Evolutionary conservation across 2,888 invertebrate species (phyloP).

Genomic region (Cordilura impudica): DNA sequence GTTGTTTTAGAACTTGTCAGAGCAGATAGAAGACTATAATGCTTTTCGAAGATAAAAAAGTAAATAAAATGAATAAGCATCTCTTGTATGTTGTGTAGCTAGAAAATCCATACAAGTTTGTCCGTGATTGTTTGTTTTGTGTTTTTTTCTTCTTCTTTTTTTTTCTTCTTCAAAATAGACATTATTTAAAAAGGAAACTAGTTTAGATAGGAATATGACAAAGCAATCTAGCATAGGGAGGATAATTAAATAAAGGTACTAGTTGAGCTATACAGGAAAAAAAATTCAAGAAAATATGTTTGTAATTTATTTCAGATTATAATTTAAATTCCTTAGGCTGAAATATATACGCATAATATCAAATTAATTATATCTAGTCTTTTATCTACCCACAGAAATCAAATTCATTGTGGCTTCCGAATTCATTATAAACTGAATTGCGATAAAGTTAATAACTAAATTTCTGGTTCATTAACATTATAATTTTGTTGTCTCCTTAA

Average conservation of each 20-base stretch:
- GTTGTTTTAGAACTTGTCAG: background rate
- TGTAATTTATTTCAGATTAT: no score
- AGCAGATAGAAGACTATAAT: constrained; percentile 15
- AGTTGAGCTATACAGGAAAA: background rate
- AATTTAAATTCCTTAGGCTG: no score
- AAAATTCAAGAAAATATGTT: background rate
- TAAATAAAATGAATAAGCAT: constrained; percentile 30
- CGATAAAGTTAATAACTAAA: no score
- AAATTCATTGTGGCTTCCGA: no score
- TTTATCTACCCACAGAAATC: no score
- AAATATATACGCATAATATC: no score
- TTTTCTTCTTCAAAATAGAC: background rate
- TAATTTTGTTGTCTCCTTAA: no score
- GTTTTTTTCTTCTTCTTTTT: background rate
- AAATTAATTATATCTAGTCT: no score
- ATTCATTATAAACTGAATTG: no score
- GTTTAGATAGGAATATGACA: constrained; percentile 1
- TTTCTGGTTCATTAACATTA: no score
- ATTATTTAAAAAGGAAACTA: constrained; percentile 14
- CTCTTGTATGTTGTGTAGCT: background rate
- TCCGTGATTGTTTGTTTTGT: background rate
- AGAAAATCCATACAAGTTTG: background rate
- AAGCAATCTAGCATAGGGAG: constrained; percentile 6
- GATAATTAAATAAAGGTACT: background rate
- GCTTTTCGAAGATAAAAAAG: constrained; percentile 10